A percentile compares a stretch with the other conserved stretches of the same genome.
These are phyloP conservation scores for Eupithecia centaureata DNA, from an alignment of 2,888 invertebrate species.

Conservation along the genomic window DNA sequence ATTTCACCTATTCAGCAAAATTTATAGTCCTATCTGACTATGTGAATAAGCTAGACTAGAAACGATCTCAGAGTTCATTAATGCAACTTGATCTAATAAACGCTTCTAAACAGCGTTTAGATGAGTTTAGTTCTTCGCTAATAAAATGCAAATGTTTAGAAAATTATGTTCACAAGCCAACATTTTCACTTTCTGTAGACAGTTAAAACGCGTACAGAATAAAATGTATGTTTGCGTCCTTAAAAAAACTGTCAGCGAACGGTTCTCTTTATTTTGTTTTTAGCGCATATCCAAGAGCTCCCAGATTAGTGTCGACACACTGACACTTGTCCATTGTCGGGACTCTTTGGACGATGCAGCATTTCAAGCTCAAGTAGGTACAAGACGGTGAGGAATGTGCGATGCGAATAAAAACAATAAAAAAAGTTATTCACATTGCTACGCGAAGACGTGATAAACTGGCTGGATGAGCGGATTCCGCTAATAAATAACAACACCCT, in stretches of 20 bases:
- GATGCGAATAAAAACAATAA: constrained; percentile 47
- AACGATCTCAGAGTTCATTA: not conserved
- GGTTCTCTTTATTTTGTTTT: constrained; percentile 50
- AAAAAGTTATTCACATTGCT: constrained; percentile 42
- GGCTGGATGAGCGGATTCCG: constrained; percentile 36
- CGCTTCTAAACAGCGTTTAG: no score
- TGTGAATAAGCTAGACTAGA: not conserved
- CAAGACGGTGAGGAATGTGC: constrained; percentile 43
- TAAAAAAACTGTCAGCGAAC: constrained; percentile 21
- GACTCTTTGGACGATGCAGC: constrained; percentile 49
- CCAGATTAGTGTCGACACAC: constrained; percentile 60
- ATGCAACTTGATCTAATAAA: not conserved
- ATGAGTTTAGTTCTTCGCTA: no score
- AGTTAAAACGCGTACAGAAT: constrained; percentile 9
- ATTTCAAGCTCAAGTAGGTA: constrained; percentile 49
- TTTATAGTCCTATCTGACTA: constrained; percentile 9
- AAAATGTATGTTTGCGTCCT: constrained; percentile 19
- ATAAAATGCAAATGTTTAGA: not conserved
- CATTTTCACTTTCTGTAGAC: not conserved
- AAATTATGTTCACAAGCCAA: not conserved
- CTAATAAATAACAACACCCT: constrained; percentile 35
- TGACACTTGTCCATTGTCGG: constrained; percentile 55
- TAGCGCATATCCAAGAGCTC: constrained; percentile 58
- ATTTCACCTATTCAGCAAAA: constrained; percentile 15
- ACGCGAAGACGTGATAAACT: constrained; percentile 44